Conservation (phyloP, 2,797 vertebrate genomes). For the Siniperca obscura region DNA sequence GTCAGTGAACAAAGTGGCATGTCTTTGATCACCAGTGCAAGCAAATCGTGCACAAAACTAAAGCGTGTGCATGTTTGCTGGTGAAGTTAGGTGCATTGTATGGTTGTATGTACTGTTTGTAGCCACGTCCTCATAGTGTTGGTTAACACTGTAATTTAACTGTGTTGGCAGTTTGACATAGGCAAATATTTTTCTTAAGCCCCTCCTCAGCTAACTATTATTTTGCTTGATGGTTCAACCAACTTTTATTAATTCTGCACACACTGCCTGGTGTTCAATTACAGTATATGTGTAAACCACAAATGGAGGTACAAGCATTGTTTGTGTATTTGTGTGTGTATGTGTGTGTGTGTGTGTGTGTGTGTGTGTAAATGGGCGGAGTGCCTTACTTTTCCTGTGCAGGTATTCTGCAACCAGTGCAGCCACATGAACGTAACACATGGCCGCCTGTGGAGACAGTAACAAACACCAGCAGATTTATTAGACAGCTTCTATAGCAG, state of each 20-base stretch:
- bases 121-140: neutral
- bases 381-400: constrained; percentile 94
- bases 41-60: neutral
- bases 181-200: neutral
- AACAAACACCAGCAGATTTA: constrained; percentile 17
- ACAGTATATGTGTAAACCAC: neutral
- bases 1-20: neutral
- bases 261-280: neutral
- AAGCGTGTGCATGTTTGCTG: neutral
- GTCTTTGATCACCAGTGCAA: constrained; percentile 5
- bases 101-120: neutral
- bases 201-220: neutral
- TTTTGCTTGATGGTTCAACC: neutral
- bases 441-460: constrained; percentile 90
- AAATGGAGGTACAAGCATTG: neutral
- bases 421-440: constrained; percentile 96
- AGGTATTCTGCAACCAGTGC: constrained; percentile 97
- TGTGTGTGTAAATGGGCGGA: neutral
- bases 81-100: neutral
- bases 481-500: neutral
- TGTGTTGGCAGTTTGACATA: neutral
- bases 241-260: neutral
- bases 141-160: neutral
- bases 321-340: neutral
- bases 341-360: neutral